Evolutionary conservation across 2,888 invertebrate species (phyloP).

Genomic region (Amphipoea oculea): DNA sequence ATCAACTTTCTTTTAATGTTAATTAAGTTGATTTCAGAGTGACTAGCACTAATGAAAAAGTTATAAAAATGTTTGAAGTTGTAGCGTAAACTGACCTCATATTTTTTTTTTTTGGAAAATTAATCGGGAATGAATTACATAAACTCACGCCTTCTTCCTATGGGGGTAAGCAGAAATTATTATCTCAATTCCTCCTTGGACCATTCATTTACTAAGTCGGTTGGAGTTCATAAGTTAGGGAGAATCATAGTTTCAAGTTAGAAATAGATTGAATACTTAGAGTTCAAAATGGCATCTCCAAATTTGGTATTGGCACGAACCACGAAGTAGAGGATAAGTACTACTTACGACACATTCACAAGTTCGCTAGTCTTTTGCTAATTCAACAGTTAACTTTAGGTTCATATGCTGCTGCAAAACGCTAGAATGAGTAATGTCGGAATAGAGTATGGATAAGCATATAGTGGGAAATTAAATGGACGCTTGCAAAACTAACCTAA

Average conservation of each 20-base stretch:
- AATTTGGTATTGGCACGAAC: background rate
- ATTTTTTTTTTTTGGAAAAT: too few relatives aligned
- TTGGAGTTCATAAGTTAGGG: background rate
- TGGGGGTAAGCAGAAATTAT: too few relatives aligned
- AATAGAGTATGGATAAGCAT: background rate
- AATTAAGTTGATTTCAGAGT: too few relatives aligned
- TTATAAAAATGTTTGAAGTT: too few relatives aligned
- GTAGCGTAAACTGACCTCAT: too few relatives aligned
- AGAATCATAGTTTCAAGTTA: background rate
- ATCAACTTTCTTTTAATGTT: too few relatives aligned
- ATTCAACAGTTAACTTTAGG: background rate
- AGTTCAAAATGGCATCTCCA: conserved; percentile 24
- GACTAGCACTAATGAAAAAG: too few relatives aligned
- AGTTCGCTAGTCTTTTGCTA: conserved; percentile 16
- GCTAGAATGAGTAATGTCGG: background rate
- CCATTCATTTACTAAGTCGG: background rate
- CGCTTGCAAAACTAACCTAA: too few relatives aligned
- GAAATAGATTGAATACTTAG: background rate
- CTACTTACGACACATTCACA: conserved; percentile 11
- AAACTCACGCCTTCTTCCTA: background rate
- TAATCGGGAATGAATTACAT: background rate
- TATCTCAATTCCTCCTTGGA: background rate
- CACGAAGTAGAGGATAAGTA: background rate
- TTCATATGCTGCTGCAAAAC: background rate
- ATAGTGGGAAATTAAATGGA: too few relatives aligned